These are phyloP conservation scores for Meleagris gallopavo DNA, from an alignment of 2,113 vertebrate species.

Conservation along the genomic window DNA sequence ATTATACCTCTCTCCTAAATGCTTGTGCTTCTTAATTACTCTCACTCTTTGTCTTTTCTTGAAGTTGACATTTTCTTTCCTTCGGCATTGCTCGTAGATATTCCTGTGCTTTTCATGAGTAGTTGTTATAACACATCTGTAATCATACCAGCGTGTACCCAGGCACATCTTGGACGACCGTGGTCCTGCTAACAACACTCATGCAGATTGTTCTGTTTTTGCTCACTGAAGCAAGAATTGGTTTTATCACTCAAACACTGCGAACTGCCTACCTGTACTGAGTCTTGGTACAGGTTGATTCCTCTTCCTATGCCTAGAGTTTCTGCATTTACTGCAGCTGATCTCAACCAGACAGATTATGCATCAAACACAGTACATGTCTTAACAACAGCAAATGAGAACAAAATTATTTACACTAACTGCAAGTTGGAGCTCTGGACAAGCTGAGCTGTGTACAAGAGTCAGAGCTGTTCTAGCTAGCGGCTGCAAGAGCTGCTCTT, in stretches of 20 bases:
- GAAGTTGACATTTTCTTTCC: background rate
- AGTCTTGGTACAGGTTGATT: background rate
- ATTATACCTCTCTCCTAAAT: background rate
- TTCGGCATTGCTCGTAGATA: accelerated
- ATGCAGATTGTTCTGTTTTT: background rate
- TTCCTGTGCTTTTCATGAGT: background rate
- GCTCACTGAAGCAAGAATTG: background rate
- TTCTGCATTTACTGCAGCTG: background rate
- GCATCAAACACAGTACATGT: background rate
- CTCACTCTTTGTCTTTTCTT: accelerated
- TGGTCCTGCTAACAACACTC: accelerated
- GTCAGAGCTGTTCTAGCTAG: background rate
- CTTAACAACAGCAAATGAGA: background rate
- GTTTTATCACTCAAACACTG: background rate
- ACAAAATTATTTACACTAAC: background rate
- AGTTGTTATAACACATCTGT: background rate
- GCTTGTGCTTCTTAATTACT: background rate
- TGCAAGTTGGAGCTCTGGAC: background rate
- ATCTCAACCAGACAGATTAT: background rate
- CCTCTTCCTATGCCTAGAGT: background rate
- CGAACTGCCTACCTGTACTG: background rate
- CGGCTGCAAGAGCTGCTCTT: background rate
- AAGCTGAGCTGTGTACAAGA: background rate
- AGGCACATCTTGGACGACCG: background rate
- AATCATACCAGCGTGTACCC: accelerated